phyloP scores from a whole-genome alignment of 2,888 invertebrate genomes.

The Neuroscelio doddi region DNA sequence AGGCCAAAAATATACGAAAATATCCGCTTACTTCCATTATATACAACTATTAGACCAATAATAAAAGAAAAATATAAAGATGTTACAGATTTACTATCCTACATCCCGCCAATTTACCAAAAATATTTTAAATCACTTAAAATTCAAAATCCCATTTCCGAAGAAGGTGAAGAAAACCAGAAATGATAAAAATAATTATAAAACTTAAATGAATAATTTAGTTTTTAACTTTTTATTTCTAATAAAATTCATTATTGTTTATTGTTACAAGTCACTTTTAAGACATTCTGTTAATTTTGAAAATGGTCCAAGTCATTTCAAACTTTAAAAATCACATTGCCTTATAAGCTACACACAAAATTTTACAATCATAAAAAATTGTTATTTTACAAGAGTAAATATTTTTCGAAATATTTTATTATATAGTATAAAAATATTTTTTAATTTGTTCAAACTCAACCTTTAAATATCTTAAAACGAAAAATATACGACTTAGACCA shows the following conservation, averaged over 20 bases:
- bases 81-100: slow-evolving; percentile 12
- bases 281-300: slow-evolving; percentile 7
- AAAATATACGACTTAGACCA: no score
- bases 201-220: slow-evolving; percentile 16
- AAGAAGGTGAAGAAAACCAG: no score
- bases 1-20: slow-evolving; percentile 20
- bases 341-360: no score
- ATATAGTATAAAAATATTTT: no score
- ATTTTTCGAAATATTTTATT: no score
- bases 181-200: slow-evolving; percentile 2
- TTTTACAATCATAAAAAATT: no score
- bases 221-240: slow-evolving; percentile 12
- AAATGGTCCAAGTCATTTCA: slow-evolving; percentile 4
- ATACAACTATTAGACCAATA: slow-evolving; percentile 11
- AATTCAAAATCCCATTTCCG: no score
- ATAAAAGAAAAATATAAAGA: slow-evolving; percentile 19
- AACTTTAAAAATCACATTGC: slow-evolving; percentile 5
- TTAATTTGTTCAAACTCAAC: no score
- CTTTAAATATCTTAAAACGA: no score
- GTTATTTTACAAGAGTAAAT: no score
- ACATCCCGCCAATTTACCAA: slow-evolving; percentile 12
- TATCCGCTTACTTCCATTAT: slow-evolving; percentile 20
- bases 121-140: slow-evolving; percentile 18
- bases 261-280: not conserved
- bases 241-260: not conserved